Evolutionary conservation across 2,113 vertebrate species (phyloP), one percentile per base, ranked within the genome.

Genomic region (Cygnus atratus): DNA sequence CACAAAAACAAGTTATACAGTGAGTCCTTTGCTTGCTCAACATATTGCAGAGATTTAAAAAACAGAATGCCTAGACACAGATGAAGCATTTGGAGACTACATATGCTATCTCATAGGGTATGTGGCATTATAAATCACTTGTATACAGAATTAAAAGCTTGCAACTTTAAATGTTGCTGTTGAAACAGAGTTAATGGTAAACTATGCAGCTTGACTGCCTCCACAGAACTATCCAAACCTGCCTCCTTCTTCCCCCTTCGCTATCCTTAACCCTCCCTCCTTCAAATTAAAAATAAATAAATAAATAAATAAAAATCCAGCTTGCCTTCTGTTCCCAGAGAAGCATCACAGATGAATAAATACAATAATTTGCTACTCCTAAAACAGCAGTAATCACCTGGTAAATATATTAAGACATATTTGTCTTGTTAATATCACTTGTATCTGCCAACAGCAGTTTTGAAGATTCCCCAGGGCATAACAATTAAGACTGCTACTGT

Each of bases 361-460:
- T 81, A 61, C 73, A 92, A 73, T 41, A 92, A 95, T 93, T 95
- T 91, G 94, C n/a, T 84, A 67, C 78, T 87, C 96, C 88, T 88
- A 83, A 93, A 97, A 83, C 84, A 81, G 31, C 84, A 94, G n/a
- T 95, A 97, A 96, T 96, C 87, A 96, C 39, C 82, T 77, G 90
- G 31, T 89, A 78, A 97, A 76, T 93, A 96, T 43, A 95, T 73
- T 72, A 58, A 73, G 65, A 94, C 70, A 68, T 84, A 89, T 96
- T 96, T 97, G 74, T 95, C 83, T 93, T 97, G 88, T 96, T 97
- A 96, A 63, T 93, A 95, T 92, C 75, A 94, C 48, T 84, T 96
- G 21, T 89, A 92, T 91, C 95, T 96, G 88, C 54, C 62, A 97
- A 87, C 39, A 88, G 54, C 58, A 90, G 70, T 89, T 87, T 46